Base-by-base conservation (phyloP, 2,113 vertebrate species). In the Okapia johnstoni region DNA sequence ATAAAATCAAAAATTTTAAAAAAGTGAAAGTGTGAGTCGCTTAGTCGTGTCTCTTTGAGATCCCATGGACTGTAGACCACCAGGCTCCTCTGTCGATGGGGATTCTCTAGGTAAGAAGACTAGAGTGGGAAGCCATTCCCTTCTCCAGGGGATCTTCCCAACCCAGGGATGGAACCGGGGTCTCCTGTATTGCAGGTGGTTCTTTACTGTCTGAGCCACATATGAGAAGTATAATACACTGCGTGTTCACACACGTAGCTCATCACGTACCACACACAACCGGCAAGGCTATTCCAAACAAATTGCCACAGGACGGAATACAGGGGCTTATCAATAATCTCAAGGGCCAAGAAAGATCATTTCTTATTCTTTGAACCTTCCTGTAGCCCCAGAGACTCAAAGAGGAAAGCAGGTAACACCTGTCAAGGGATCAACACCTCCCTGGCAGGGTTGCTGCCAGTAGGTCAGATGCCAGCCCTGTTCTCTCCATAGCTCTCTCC, bases 251-350 rank as follows among this genome's bases (percentile, higher is more conserved):
- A 6, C 1, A 2, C 3, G 5, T 7, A 6, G 2, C 17, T 63
- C 76, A 33, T 9, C 3, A 2, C 0, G 7, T 3, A 16, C 10
- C 25, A 19, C 8, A n/a, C 0, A 0, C 0, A 0, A 3, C 1
- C 12, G 43, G 16, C 28, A 1, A 70, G 57, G 43, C 14, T 83
- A 3, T 52, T 70, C 50, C 26, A 5, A 19, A 85, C 26, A 26
- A 66, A 25, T 10, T 57, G 36, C 15, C 52, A 2, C 46, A 4
- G n/a, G 23, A 48, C 3, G 30, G 43, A n/a, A 40, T 15, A 8
- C 0, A 21, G 28, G 2, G 25, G 26, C 12, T 28, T 25, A 9
- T 3, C 10, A 12, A 48, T 28, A n/a, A 17, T 19, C 80, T 36
- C 0, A 7, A 4, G 0, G 9, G 17, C 25, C n/a, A 76, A 21